phyloP scores from a whole-genome alignment of 2,888 invertebrate genomes.

The Cheilosia urbana region DNA sequence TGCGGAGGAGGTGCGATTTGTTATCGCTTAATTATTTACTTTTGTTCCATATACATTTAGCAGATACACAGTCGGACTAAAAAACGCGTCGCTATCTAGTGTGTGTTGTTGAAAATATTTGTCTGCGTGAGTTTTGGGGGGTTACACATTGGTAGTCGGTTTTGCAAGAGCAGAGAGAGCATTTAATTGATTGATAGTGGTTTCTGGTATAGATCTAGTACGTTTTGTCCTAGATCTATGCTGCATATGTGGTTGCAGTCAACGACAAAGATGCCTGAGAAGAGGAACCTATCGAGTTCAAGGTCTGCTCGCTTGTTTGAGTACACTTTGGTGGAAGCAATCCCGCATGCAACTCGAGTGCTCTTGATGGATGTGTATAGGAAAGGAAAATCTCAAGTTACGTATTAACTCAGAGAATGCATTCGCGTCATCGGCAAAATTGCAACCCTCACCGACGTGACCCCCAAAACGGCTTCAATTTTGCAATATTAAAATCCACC shows the following conservation, averaged over 20 bases:
- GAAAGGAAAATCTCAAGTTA: background rate
- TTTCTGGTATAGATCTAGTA: too few relatives aligned
- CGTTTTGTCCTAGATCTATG: too few relatives aligned
- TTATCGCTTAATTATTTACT: constrained; percentile 68
- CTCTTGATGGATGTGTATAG: background rate
- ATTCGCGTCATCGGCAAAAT: constrained; percentile 29
- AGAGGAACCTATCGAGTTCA: background rate
- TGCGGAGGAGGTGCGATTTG: constrained; percentile 48
- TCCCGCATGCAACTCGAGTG: background rate
- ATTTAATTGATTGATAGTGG: too few relatives aligned
- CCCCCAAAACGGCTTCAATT: constrained; percentile 30
- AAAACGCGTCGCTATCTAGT: constrained; percentile 32
- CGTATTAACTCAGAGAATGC: constrained; percentile 7
- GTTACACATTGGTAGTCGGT: too few relatives aligned
- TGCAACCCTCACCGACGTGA: constrained; percentile 18
- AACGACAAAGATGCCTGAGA: too few relatives aligned
- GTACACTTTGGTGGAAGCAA: background rate
- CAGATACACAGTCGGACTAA: constrained; percentile 32
- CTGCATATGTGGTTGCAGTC: too few relatives aligned
- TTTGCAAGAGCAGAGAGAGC: too few relatives aligned
- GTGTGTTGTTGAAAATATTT: constrained; percentile 37
- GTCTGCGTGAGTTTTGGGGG: background rate
- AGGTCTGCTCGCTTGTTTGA: background rate
- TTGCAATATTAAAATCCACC: constrained; percentile 40
- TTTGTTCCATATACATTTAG: constrained; percentile 65